phyloP scores from a whole-genome alignment of 2,113 vertebrate species.

The Sceloporus undulatus region DNA sequence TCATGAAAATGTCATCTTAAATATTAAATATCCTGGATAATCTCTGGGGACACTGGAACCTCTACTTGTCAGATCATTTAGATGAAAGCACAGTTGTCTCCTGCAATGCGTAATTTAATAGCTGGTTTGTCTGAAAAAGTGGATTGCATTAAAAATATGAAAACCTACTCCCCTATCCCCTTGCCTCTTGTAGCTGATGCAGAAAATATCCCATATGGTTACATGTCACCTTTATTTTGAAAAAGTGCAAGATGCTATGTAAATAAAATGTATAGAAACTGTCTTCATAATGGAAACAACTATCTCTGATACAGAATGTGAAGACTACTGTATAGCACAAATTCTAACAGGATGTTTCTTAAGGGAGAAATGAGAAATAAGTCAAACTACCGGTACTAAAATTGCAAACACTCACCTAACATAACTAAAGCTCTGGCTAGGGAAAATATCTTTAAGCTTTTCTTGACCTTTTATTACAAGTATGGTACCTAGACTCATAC shows the following conservation, averaged over 20 bases:
- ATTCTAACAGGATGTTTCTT: rapidly evolving
- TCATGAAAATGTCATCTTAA: constrained; percentile 26
- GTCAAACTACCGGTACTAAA: not conserved
- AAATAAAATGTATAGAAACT: not conserved
- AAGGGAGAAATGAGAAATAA: not conserved
- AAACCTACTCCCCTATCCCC: not conserved
- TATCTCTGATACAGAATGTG: not conserved
- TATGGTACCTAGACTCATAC: not conserved
- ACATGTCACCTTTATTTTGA: not conserved
- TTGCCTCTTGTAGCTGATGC: constrained; percentile 2
- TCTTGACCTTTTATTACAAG: not conserved
- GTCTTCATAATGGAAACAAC: not conserved
- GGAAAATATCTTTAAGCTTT: constrained; percentile 8
- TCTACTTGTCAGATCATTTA: not conserved
- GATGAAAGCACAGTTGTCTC: constrained; percentile 18
- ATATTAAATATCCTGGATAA: constrained; percentile 7
- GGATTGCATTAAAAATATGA: constrained; percentile 24
- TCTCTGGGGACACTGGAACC: constrained; percentile 16
- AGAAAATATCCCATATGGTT: constrained; percentile 7
- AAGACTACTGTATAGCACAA: not conserved
- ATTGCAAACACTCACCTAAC: not conserved
- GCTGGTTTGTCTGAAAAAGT: not conserved
- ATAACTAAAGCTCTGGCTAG: constrained; percentile 21
- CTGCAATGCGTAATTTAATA: constrained; percentile 20
- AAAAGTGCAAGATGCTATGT: not conserved